Base-by-base conservation (phyloP, 1,140 invertebrate species). In the Phocides pigmalion region DNA sequence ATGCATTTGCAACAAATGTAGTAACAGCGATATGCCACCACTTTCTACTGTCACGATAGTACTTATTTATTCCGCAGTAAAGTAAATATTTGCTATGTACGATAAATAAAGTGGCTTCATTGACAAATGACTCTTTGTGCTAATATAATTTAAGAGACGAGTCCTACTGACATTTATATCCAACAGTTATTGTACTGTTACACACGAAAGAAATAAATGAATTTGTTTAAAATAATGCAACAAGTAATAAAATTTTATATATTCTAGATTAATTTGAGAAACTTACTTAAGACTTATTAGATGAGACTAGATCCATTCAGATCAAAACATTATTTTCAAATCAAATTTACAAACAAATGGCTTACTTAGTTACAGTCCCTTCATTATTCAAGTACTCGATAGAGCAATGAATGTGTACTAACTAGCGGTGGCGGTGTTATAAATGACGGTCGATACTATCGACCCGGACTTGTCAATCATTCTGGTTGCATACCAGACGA, bases 401-500 rank as follows among this genome's bases (percentile, higher is more conserved):
- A 83, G 74, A 80, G 72, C 80, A 80, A 81, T 90, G 87, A 88
- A 90, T 87, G 76, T 82, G 80, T 81, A 84, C 84, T 90, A 88
- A 90, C 87, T 87, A 89, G 84, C 72, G 69, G 81, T 87, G 87
- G 87, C 82, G 81, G 79, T 76, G 76, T 87, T 87, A 89, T 87
- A 87, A 87, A 90, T 90, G 83, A 87, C 79, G 74, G 68, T 67
- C 74, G 86, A 83, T 87, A 82, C 76, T 66, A 86, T 87, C 83
- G 84, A 74, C 66, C 79, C 83, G 85, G 78, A 88, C 85, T 90
- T 90, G 87, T 90, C 87, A 86, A 90, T 90, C 87, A 88, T 56
- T 20, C 66, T 67, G 64, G 67, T 70, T 75, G 69, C 72, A 70
- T 76, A 74, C 76, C 56, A 72, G 66, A 68, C 67, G 68, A 66